Conservation (phyloP, 2,113 vertebrate species). For the Natator depressus region DNA sequence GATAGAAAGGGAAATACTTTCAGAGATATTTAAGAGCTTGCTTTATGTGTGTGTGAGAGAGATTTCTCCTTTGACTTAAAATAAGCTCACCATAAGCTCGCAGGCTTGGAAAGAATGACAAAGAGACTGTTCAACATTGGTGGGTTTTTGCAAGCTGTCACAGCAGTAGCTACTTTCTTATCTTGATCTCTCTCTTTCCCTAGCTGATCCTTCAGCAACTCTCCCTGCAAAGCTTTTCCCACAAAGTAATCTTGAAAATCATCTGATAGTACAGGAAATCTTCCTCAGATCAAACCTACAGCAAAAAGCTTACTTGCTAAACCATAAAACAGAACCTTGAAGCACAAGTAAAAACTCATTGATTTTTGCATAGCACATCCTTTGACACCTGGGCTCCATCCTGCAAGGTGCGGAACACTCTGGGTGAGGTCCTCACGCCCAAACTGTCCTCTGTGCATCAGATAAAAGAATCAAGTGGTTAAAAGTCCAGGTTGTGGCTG, state of each 20-base stretch:
- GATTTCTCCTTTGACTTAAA: background rate
- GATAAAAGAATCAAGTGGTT: background rate
- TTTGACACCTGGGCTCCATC: background rate
- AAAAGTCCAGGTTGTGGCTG: background rate
- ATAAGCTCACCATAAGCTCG: background rate
- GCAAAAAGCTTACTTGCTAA: background rate
- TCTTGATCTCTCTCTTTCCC: background rate
- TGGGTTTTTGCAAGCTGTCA: background rate
- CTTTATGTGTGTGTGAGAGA: background rate
- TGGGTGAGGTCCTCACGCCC: background rate
- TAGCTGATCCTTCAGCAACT: background rate
- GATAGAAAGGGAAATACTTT: background rate
- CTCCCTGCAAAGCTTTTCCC: background rate
- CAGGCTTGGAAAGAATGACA: background rate
- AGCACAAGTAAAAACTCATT: background rate
- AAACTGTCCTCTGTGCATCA: too few relatives aligned
- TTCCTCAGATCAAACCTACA: background rate
- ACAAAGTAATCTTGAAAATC: background rate
- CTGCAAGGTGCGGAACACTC: background rate
- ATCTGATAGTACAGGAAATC: background rate
- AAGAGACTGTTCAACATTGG: background rate
- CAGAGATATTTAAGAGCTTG: background rate
- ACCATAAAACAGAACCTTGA: background rate
- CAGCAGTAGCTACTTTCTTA: background rate
- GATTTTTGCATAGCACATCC: background rate